Conservation (phyloP, 2,888 invertebrate genomes). For the Ectobius pallidus region DNA sequence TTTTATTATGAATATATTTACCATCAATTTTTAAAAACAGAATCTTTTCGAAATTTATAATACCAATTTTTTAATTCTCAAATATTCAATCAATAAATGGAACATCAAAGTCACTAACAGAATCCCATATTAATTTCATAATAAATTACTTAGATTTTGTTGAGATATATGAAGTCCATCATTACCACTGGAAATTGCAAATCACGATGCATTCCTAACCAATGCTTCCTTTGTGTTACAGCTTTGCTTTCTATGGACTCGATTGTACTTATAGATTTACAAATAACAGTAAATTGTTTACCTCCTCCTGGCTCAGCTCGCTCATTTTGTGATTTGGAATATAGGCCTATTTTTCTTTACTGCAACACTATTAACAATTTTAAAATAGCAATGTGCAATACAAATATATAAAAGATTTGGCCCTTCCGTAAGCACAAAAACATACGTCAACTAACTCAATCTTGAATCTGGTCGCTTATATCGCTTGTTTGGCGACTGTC, state of each 20-base stretch:
- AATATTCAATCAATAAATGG: too few relatives aligned
- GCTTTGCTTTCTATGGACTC: not conserved
- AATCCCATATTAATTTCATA: too few relatives aligned
- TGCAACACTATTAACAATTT: not conserved
- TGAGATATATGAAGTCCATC: too few relatives aligned
- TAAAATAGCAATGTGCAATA: constrained; percentile 11
- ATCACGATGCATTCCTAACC: constrained; percentile 12
- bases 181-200: constrained; percentile 21
- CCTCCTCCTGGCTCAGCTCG: constrained; percentile 89
- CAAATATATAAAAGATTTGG: constrained; percentile 29
- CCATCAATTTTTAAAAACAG: too few relatives aligned
- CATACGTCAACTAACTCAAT: constrained; percentile 39
- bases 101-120: too few relatives aligned
- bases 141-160: too few relatives aligned
- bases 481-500: constrained; percentile 45
- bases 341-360: not conserved
- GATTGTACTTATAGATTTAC: constrained; percentile 27
- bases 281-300: constrained; percentile 57
- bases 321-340: constrained; percentile 62
- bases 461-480: not conserved
- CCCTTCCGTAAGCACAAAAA: constrained; percentile 4
- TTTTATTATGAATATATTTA: too few relatives aligned
- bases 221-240: constrained; percentile 5
- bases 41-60: too few relatives aligned
- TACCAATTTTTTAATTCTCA: too few relatives aligned